phyloP scores from a whole-genome alignment of 2,113 vertebrate genomes.

The Prunella himalayana region DNA sequence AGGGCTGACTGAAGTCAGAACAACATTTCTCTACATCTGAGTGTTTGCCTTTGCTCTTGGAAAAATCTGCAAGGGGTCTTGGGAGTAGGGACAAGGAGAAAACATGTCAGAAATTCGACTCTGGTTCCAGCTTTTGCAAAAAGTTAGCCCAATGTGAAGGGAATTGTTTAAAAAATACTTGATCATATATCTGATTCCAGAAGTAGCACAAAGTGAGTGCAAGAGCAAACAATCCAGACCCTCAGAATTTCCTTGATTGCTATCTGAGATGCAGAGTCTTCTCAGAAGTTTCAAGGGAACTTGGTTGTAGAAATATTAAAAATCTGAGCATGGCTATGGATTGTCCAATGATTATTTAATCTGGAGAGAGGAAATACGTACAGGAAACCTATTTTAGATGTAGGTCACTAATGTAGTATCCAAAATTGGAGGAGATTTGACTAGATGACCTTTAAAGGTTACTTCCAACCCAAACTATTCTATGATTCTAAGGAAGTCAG shows the following conservation, averaged over 20 bases:
- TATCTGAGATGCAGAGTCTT: neutral
- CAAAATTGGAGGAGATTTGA: neutral
- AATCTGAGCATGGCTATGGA: neutral
- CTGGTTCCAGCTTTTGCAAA: neutral
- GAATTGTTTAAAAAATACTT: neutral
- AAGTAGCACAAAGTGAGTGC: neutral
- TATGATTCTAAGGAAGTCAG: neutral
- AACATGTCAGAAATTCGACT: neutral
- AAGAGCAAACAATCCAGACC: neutral
- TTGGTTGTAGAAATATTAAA: neutral
- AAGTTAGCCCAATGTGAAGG: neutral
- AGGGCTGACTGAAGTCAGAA: neutral
- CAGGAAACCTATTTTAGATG: neutral
- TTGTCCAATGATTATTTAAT: neutral
- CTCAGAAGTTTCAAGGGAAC: neutral
- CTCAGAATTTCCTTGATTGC: neutral
- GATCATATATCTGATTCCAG: neutral
- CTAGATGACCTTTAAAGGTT: neutral
- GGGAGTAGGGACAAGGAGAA: neutral
- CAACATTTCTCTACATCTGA: neutral
- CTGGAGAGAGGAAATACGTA: neutral
- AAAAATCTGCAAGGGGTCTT: neutral
- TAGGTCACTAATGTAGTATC: neutral
- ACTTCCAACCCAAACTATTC: neutral
- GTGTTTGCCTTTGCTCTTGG: neutral